phyloP scores from a whole-genome alignment of 2,113 vertebrate species.

The Nycticorax nycticorax region DNA sequence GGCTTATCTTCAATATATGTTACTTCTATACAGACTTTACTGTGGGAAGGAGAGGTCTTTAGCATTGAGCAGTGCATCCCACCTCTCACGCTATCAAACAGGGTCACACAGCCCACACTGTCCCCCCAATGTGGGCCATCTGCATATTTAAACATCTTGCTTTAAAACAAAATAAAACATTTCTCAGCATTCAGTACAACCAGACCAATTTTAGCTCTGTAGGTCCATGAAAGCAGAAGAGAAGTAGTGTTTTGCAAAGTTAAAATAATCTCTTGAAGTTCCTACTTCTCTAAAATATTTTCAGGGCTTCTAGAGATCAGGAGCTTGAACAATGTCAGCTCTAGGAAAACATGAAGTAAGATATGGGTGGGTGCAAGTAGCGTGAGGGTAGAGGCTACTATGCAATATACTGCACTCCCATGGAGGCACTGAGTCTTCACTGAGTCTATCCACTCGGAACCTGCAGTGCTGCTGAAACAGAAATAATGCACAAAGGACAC shows the following conservation, averaged over 20 bases:
- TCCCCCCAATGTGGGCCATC: not conserved
- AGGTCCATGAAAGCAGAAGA: not conserved
- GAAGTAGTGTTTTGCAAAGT: not conserved
- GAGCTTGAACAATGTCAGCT: not conserved
- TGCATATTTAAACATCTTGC: not conserved
- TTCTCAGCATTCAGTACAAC: not conserved
- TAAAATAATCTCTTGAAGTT: not conserved
- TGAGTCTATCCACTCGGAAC: not conserved
- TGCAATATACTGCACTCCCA: not conserved
- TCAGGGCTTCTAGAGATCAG: not conserved
- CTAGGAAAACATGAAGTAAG: not conserved
- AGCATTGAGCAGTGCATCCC: not conserved
- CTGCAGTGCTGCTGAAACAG: not conserved
- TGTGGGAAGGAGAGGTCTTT: not conserved
- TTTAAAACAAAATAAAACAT: not conserved
- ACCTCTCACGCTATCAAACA: not conserved
- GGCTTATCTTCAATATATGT: not conserved
- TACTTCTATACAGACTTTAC: not conserved
- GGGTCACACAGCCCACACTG: not conserved
- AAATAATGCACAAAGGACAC: not conserved
- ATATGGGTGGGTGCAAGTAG: not conserved
- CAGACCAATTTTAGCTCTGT: not conserved
- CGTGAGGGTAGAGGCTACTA: not conserved
- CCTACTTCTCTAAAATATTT: not conserved
- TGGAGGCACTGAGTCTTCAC: not conserved